Percentiles rank a stretch among this genome's conserved stretches.
Conservation (phyloP, 2,797 vertebrate species). For the Xenentodon cancila region DNA sequence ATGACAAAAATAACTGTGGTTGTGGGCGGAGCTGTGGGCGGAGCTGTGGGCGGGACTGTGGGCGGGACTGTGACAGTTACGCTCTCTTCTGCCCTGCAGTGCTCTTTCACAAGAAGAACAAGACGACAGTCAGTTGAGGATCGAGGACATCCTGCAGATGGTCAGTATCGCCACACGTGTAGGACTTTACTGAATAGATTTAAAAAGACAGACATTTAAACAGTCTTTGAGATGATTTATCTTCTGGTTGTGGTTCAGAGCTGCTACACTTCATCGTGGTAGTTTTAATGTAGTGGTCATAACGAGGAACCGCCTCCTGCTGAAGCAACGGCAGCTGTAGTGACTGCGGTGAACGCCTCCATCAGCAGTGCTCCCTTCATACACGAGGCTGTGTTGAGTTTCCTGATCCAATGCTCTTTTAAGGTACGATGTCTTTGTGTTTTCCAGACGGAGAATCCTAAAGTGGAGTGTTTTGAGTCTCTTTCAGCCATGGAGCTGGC, state of each 20-base stretch:
- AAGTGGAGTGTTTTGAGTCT: slow-evolving; percentile 91
- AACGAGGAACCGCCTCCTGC: background rate
- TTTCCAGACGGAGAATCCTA: slow-evolving; percentile 84
- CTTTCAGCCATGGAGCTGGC: slow-evolving; percentile 95
- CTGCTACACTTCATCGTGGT: slow-evolving; percentile 78
- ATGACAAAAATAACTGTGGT: background rate
- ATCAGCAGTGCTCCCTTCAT: background rate
- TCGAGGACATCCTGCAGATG: slow-evolving; percentile 91
- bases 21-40: too few species aligned
- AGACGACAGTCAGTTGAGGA: slow-evolving; percentile 90
- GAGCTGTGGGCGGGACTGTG: too few species aligned
- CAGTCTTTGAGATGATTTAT: slow-evolving; percentile 29
- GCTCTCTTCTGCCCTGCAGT: slow-evolving; percentile 70
- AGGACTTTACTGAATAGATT: background rate
- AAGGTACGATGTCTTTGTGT: slow-evolving; percentile 26
- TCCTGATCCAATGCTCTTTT: background rate
- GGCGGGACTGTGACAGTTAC: background rate
- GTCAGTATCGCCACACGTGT: slow-evolving; percentile 74
- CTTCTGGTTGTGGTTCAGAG: slow-evolving; percentile 62
- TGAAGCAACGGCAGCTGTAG: background rate
- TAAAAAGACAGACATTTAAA: background rate
- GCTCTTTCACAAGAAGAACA: slow-evolving; percentile 94
- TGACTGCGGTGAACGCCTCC: slow-evolving; percentile 7
- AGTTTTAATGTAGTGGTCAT: slow-evolving; percentile 33
- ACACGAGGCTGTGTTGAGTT: background rate